These are phyloP conservation scores for Pristionchus japonicus DNA, from an alignment of 2,888 invertebrate genomes.

Conservation along the genomic window DNA sequence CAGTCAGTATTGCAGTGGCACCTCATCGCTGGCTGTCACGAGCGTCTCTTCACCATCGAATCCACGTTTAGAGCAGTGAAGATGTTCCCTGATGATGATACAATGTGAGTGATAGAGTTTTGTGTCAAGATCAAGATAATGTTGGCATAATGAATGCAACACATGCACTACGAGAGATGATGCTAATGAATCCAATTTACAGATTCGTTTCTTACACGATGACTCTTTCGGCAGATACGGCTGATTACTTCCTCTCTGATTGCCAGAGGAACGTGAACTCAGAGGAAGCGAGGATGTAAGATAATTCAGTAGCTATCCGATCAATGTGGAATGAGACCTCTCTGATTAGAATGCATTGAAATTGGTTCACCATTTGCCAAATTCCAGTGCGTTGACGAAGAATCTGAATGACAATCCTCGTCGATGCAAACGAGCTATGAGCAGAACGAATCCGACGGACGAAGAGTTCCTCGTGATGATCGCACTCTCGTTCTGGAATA, in stretches of 20 bases:
- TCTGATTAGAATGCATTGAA: too few species aligned
- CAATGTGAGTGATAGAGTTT: not conserved
- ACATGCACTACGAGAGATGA: not conserved
- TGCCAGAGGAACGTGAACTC: not conserved
- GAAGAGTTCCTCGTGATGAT: not conserved
- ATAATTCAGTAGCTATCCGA: not conserved
- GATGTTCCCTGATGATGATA: not conserved
- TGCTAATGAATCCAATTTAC: not conserved
- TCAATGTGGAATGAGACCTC: too few species aligned
- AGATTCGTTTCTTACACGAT: not conserved
- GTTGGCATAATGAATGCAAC: not conserved
- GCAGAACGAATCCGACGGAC: not conserved
- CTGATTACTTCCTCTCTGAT: not conserved
- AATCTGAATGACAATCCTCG: not conserved
- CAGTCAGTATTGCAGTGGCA: too few species aligned
- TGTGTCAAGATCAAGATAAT: not conserved
- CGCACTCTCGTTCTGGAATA: not conserved
- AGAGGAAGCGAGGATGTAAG: not conserved
- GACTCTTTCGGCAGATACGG: not conserved
- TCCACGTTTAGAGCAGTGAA: not conserved
- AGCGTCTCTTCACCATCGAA: not conserved
- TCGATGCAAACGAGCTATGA: not conserved
- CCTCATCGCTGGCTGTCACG: not conserved
- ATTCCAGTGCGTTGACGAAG: not conserved
- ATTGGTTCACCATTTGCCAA: not conserved